These are phyloP conservation scores for Drosophila mettleri DNA, from an alignment of 2,888 invertebrate genomes.

Conservation along the genomic window DNA sequence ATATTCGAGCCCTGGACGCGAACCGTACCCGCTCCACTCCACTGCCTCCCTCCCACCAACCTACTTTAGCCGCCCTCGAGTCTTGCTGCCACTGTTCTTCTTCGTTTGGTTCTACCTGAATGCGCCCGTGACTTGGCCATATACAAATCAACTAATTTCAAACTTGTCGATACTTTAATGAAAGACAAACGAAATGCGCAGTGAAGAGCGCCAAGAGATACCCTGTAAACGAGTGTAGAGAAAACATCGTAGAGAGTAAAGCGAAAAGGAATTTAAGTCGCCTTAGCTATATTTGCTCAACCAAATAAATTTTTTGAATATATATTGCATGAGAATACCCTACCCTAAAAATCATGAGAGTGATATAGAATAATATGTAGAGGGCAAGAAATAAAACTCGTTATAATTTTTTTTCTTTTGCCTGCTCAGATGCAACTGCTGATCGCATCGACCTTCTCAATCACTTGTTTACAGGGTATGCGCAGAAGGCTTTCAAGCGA, in stretches of 20 bases:
- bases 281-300: too few species aligned
- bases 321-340: too few species aligned
- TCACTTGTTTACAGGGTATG: slow-evolving; percentile 3
- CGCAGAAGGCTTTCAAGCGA: slow-evolving; percentile 23
- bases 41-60: neutral
- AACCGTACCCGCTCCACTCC: neutral
- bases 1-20: slow-evolving; percentile 19
- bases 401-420: neutral
- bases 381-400: too few species aligned
- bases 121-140: slow-evolving; percentile 36
- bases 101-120: slow-evolving; percentile 40
- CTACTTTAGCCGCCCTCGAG: neutral
- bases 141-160: slow-evolving; percentile 76
- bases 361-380: too few species aligned
- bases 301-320: too few species aligned
- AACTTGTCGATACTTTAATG: slow-evolving; percentile 71
- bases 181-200: slow-evolving; percentile 34
- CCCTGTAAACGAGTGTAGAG: slow-evolving; percentile 6
- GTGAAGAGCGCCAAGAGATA: neutral
- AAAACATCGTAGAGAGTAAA: neutral
- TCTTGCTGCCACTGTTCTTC: neutral
- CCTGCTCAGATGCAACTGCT: neutral
- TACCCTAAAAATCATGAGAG: too few species aligned
- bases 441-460: neutral
- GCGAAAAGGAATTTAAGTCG: neutral